phyloP scores from a whole-genome alignment of 2,888 invertebrate species.

The Protophormia terraenovae region DNA sequence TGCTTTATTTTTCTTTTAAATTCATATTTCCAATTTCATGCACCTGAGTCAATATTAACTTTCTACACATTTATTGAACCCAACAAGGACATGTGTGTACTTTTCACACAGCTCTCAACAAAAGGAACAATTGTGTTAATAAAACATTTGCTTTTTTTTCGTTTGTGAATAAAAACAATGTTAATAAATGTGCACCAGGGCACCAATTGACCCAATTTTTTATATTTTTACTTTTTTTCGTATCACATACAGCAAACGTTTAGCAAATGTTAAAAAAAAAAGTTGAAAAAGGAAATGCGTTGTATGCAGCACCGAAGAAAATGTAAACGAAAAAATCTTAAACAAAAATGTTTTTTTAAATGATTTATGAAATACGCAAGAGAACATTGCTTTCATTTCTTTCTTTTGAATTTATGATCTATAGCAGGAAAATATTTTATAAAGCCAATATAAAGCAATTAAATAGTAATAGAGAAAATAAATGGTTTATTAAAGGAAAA shows the following conservation, averaged over 20 bases:
- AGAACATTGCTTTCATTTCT: not conserved
- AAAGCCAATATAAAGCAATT: slow-evolving; percentile 51
- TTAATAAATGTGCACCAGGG: slow-evolving; percentile 44
- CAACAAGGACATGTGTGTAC: slow-evolving; percentile 17
- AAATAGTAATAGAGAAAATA: slow-evolving; percentile 30
- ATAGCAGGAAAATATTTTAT: slow-evolving; percentile 55
- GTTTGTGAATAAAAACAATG: slow-evolving; percentile 10
- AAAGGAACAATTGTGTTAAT: slow-evolving; percentile 31
- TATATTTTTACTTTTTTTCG: too few relatives aligned
- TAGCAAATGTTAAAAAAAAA: not conserved
- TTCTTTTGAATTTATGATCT: slow-evolving; percentile 35
- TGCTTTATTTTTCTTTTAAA: too few relatives aligned
- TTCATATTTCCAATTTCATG: slow-evolving; percentile 2
- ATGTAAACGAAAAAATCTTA: too few relatives aligned
- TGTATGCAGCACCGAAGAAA: not conserved
- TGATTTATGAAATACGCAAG: slow-evolving; percentile 33
- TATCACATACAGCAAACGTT: not conserved
- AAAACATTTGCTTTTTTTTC: slow-evolving; percentile 27
- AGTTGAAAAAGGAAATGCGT: slow-evolving; percentile 2
- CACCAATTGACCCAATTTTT: slow-evolving; percentile 67
- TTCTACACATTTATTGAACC: not conserved
- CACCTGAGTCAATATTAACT: slow-evolving; percentile 56
- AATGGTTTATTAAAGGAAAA: not conserved
- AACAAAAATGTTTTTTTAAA: not conserved
- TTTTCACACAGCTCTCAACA: slow-evolving; percentile 13